A percentile compares a stretch with the other conserved stretches of the same genome.
phyloP scores from a whole-genome alignment of 1,140 invertebrate species.

The Trialeurodes vaporariorum region DNA sequence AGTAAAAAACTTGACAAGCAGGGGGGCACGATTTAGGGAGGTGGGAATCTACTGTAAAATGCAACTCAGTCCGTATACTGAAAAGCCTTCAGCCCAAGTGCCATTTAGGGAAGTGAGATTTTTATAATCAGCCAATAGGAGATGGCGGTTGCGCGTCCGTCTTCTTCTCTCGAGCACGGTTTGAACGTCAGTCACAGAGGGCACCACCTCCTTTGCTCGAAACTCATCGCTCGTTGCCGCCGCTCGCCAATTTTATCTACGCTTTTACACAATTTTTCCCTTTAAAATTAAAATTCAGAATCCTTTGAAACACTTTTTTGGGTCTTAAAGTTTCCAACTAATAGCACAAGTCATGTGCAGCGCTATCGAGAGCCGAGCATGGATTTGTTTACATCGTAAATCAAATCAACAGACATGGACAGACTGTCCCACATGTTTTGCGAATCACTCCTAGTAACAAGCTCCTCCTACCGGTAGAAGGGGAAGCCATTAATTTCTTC shows the following conservation, averaged over 20 bases:
- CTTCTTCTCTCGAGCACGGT: conserved; percentile 16
- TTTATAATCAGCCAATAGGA: conserved; percentile 29
- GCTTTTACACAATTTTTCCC: too few relatives aligned
- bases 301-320: too few relatives aligned
- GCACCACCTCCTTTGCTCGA: conserved; percentile 18
- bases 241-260: too few relatives aligned
- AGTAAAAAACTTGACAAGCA: conserved; percentile 1
- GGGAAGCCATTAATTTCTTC: too few relatives aligned
- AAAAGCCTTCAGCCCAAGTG: conserved; percentile 34
- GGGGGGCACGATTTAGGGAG: conserved; percentile 24
- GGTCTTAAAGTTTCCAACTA: too few relatives aligned
- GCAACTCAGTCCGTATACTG: conserved; percentile 33
- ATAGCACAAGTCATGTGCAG: too few relatives aligned
- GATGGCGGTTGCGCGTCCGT: conserved; percentile 27
- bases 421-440: not conserved
- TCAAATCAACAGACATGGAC: not conserved
- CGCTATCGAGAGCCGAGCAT: too few relatives aligned
- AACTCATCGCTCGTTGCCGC: too few relatives aligned
- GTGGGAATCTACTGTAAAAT: conserved; percentile 25
- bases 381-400: not conserved
- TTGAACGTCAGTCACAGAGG: conserved; percentile 11
- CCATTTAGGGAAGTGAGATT: conserved; percentile 32
- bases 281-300: too few relatives aligned
- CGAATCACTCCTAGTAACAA: not conserved
- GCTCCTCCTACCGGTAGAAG: not conserved